Percentiles rank a stretch among this genome's conserved stretches.
Conservation (phyloP, 2,888 invertebrate genomes). For the Andricus curvator region DNA sequence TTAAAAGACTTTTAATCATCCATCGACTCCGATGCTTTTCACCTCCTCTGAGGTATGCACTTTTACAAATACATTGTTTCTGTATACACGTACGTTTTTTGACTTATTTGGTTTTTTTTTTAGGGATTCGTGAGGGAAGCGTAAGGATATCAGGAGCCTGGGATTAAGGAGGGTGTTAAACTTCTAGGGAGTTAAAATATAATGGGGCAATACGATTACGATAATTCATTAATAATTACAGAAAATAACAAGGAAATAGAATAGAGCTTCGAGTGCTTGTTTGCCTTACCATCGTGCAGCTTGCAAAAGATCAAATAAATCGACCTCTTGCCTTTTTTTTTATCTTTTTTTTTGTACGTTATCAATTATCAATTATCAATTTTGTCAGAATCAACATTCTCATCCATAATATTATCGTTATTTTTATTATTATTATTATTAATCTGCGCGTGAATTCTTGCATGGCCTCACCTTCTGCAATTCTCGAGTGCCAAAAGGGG, state of each 20-base stretch:
- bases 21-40: slow-evolving; percentile 20
- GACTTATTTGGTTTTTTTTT: slow-evolving; percentile 44
- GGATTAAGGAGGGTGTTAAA: slow-evolving; percentile 57
- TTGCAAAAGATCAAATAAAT: slow-evolving; percentile 45
- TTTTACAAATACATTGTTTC: slow-evolving; percentile 60
- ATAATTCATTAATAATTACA: slow-evolving; percentile 73
- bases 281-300: slow-evolving; percentile 57
- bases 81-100: slow-evolving; percentile 65
- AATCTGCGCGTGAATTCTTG: slow-evolving; percentile 47
- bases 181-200: slow-evolving; percentile 74
- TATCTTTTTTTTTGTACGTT: slow-evolving; percentile 44
- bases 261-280: slow-evolving; percentile 64
- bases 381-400: slow-evolving; percentile 7
- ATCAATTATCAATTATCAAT: slow-evolving; percentile 45
- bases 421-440: slow-evolving; percentile 33
- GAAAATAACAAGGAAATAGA: slow-evolving; percentile 74
- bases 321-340: slow-evolving; percentile 36
- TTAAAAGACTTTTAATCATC: slow-evolving; percentile 37
- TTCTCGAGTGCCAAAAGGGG: slow-evolving; percentile 47
- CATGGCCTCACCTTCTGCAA: slow-evolving; percentile 45
- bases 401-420: not conserved
- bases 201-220: slow-evolving; percentile 73
- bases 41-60: slow-evolving; percentile 56
- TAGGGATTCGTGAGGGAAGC: slow-evolving; percentile 48
- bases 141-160: slow-evolving; percentile 31